Percentiles rank a stretch among this genome's conserved stretches.
Conservation (phyloP, 2,113 vertebrate genomes). For the Otus sunia region DNA sequence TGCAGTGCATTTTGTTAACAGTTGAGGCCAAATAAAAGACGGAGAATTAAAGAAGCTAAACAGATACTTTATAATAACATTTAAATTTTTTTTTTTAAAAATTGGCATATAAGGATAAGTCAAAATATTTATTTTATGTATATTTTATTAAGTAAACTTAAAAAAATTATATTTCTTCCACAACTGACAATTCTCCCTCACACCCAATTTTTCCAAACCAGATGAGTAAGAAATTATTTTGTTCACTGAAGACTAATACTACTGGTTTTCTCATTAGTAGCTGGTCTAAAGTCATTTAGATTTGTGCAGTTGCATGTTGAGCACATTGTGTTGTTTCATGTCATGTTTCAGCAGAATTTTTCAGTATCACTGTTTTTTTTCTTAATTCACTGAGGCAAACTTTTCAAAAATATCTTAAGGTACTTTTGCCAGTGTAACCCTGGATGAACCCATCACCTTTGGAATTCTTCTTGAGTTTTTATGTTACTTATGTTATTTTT, state of each 20-base stretch:
- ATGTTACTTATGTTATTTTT: neutral
- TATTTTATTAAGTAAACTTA: neutral
- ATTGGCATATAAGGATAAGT: neutral
- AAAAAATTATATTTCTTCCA: neutral
- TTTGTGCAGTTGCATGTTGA: neutral
- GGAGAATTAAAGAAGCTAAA: neutral
- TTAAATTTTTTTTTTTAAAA: neutral
- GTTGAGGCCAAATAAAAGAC: neutral
- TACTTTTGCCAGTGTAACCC: neutral
- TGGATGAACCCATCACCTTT: neutral
- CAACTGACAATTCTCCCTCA: neutral
- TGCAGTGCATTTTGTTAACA: neutral
- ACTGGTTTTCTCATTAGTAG: neutral
- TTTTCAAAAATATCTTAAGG: neutral
- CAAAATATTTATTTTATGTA: neutral
- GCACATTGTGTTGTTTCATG: neutral
- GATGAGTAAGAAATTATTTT: neutral
- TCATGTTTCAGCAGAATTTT: neutral
- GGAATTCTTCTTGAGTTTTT: neutral
- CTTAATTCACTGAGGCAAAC: neutral
- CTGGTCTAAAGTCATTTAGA: neutral
- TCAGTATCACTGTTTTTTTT: neutral
- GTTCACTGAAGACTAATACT: neutral
- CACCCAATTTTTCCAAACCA: neutral
- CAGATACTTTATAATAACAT: neutral